Percentiles rank a stretch among this genome's conserved stretches.
phyloP scores from a whole-genome alignment of 2,113 vertebrate genomes.

The Sclerurus mexicanus region DNA sequence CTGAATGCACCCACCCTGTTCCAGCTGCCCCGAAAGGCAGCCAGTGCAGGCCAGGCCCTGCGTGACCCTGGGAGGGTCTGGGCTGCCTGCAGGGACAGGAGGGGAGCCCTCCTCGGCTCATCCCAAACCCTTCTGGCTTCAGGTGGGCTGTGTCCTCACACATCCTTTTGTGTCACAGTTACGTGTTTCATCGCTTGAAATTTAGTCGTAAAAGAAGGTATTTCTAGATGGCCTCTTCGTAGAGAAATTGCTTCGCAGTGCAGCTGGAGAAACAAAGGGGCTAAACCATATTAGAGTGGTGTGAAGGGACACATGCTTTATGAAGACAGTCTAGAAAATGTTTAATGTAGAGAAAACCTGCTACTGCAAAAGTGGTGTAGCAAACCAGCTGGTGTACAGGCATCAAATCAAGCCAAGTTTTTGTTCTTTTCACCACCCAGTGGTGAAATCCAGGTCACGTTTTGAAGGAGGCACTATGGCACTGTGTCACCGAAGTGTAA shows the following conservation, averaged over 20 bases:
- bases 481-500: not conserved
- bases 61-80: too few relatives aligned
- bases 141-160: not conserved
- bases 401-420: not conserved
- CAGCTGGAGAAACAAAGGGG: not conserved
- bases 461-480: not conserved
- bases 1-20: not conserved
- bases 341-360: not conserved
- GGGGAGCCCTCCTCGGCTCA: too few relatives aligned
- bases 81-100: too few relatives aligned
- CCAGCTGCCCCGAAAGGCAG: too few relatives aligned
- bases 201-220: not conserved
- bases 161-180: not conserved
- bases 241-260: not conserved
- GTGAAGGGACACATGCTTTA: not conserved
- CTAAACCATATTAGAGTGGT: not conserved
- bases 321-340: not conserved
- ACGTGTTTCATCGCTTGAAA: not conserved
- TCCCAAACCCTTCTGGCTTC: not conserved
- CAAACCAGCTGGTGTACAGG: not conserved
- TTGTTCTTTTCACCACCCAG: not conserved
- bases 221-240: not conserved
- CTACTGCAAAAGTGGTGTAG: not conserved
- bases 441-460: not conserved
- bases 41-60: too few relatives aligned